These are phyloP conservation scores for Spizaetus ornatus DNA, from an alignment of 2,113 vertebrate genomes.

Conservation along the genomic window DNA sequence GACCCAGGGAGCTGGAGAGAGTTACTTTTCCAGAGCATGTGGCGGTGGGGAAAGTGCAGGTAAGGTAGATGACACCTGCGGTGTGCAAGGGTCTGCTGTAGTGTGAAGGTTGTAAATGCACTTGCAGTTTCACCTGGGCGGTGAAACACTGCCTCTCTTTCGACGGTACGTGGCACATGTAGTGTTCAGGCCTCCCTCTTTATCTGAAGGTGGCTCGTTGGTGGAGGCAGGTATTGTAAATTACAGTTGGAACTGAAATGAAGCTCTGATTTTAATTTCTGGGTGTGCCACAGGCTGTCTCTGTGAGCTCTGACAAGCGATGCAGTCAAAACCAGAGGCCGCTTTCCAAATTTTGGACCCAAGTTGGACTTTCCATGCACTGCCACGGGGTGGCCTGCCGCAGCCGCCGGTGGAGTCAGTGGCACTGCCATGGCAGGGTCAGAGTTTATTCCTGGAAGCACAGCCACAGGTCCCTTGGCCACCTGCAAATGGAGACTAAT, in stretches of 20 bases:
- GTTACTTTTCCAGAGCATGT: fast-evolving
- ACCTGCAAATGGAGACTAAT: neutral
- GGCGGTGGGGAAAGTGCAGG: neutral
- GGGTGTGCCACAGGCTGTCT: neutral
- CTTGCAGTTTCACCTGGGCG: neutral
- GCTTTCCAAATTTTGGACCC: neutral
- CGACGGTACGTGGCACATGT: fast-evolving
- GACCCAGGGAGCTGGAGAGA: too few species aligned
- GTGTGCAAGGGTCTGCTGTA: neutral
- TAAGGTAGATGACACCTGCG: neutral
- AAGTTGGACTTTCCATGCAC: neutral
- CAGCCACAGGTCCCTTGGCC: neutral
- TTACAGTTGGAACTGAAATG: neutral
- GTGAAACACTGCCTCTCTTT: neutral
- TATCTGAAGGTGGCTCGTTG: neutral
- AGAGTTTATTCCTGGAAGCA: neutral
- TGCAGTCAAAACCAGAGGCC: neutral
- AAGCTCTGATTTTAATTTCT: neutral
- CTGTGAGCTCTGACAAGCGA: neutral
- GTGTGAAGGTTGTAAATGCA: neutral
- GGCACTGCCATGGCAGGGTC: neutral
- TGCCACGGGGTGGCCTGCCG: fast-evolving
- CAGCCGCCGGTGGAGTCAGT: neutral
- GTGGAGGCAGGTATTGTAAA: neutral
- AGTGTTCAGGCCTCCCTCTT: neutral